phyloP scores from a whole-genome alignment of 2,113 vertebrate species.

The Mobula birostris region DNA sequence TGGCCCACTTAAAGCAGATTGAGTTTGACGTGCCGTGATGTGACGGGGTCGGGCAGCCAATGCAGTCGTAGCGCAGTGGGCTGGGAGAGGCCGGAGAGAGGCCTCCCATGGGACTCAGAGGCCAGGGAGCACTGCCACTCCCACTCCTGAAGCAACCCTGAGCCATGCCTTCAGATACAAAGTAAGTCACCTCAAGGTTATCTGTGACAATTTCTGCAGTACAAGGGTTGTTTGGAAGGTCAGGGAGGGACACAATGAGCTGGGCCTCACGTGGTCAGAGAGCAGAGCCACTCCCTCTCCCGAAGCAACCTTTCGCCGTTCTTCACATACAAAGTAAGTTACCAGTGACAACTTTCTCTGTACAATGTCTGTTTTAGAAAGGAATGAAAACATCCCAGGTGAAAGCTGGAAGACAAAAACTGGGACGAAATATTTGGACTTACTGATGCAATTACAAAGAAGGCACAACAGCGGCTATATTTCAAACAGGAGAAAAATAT shows the following conservation, averaged over 20 bases:
- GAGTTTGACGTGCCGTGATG: constrained; percentile 45
- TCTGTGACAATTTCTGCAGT: background rate
- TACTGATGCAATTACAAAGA: no score
- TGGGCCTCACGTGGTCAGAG: constrained; percentile 32
- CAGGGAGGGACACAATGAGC: background rate
- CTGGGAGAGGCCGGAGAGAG: background rate
- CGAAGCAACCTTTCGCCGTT: constrained; percentile 54
- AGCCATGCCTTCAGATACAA: constrained; percentile 59
- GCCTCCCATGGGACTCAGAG: background rate
- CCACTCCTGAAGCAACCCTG: constrained; percentile 51
- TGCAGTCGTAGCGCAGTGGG: background rate
- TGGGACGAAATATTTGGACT: background rate
- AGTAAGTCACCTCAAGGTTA: constrained; percentile 63
- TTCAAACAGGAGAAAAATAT: no score
- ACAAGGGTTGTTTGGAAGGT: no score
- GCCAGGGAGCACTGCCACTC: constrained; percentile 43
- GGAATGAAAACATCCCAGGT: background rate
- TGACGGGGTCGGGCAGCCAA: constrained; percentile 41
- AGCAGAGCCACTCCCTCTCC: constrained; percentile 47
- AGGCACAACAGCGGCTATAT: no score
- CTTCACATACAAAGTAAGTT: constrained; percentile 58
- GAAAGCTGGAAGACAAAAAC: background rate
- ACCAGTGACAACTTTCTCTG: constrained; percentile 39
- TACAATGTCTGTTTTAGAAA: no score
- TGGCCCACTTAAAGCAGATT: constrained; percentile 50